Evolutionary conservation across 2,888 invertebrate genomes (phyloP), one percentile per base, ranked within the genome.

Genomic region (Apomyelois bistriatella): DNA sequence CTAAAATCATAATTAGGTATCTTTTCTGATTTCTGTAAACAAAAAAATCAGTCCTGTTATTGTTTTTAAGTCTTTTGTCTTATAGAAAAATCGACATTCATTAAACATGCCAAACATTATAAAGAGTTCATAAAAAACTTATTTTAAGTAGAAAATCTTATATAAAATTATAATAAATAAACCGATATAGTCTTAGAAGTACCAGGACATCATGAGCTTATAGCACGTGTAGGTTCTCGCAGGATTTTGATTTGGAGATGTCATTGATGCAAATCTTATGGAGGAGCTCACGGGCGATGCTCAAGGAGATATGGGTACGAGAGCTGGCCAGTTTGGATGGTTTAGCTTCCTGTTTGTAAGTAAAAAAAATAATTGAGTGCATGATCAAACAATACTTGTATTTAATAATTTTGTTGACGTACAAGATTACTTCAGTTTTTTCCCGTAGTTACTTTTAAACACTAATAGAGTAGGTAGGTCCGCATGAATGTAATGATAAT

Each of bases 181-280:
- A 16, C 9, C 6, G 16, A 16, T 40, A 40, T 12, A 16, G 13
- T 38, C 37, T 38, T 13, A 38, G 37, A 66, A 60, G 58, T 70
- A 72, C 70, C 61, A 72, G 69, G 68, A 54, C 17, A 28, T 1
- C 61, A 74, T 58, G 66, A 59, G 52, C 58, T 85, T 85, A 96
- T 64, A 96, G 91, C 61, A 96, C 96, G 77, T 96, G 96, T 57
- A 96, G 90, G 82, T 96, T 96, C 82, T 96, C 96, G 84, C 96
- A 96, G 57, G 95, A 95, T 79, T 96, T 96, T 9, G 96, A 95
- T 83, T 96, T 96, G 56, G 94, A 93, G 67, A 94, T 94, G 80
- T 97, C 96, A 74, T 95, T 95, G 77, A 96, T 93, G 83, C 96
- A 96, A 76, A 96, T 96, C 88, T 95, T 96, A 77, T 95, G 95